These are phyloP conservation scores for Dicyrtoma fusca DNA, from an alignment of 2,888 invertebrate genomes.

Conservation along the genomic window DNA sequence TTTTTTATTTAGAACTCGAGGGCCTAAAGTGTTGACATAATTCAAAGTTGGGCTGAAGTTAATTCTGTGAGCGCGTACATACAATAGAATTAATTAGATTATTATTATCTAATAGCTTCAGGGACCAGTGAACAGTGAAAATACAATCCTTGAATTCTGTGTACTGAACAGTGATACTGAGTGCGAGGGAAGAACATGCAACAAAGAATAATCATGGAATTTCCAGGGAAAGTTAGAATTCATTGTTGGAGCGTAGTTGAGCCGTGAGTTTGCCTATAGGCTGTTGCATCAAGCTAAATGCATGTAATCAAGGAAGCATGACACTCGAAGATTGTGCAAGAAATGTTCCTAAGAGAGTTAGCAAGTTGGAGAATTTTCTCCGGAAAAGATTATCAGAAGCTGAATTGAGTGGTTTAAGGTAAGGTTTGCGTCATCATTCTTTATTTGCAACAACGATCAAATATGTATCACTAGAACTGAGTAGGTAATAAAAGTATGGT, in stretches of 20 bases:
- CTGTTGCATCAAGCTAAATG: conserved; percentile 1
- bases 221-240: background rate
- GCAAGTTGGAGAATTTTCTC: conserved; percentile 55
- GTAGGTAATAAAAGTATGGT: background rate
- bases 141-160: too few relatives aligned
- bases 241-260: too few relatives aligned
- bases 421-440: background rate
- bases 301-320: conserved; percentile 13
- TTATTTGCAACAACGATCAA: background rate
- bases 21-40: too few relatives aligned
- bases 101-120: too few relatives aligned
- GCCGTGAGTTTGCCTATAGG: too few relatives aligned
- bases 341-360: conserved; percentile 47
- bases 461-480: background rate
- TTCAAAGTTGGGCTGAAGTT: too few relatives aligned
- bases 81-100: too few relatives aligned
- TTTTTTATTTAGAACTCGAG: too few relatives aligned
- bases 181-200: background rate
- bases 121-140: background rate
- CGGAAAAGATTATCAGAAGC: conserved; percentile 46
- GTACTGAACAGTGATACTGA: background rate
- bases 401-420: conserved; percentile 51
- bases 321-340: conserved; percentile 45
- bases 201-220: background rate
- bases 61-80: too few relatives aligned